Evolutionary conservation across 2,113 vertebrate species (phyloP).

Genomic region (Motacilla alba): DNA sequence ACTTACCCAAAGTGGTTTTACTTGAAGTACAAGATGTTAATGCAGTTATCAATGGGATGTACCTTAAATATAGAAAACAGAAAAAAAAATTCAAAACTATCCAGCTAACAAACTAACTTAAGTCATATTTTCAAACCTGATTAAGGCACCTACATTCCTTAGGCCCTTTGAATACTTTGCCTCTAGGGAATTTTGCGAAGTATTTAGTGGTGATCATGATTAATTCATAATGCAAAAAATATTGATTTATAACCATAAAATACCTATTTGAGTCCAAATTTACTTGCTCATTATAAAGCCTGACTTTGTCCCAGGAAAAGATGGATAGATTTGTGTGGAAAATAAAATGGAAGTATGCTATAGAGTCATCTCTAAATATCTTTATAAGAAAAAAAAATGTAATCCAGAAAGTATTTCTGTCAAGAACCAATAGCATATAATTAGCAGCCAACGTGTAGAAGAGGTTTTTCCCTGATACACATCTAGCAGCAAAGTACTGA

Average conservation of each 20-base stretch:
- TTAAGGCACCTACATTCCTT: neutral
- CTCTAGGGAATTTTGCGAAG: neutral
- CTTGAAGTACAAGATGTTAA: neutral
- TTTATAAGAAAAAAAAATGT: slow-evolving; percentile 31
- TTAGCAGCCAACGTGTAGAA: slow-evolving; percentile 34
- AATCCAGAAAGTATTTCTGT: slow-evolving; percentile 46
- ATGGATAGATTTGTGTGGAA: neutral
- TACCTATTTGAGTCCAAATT: neutral
- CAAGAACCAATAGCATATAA: slow-evolving; percentile 36
- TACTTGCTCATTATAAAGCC: neutral
- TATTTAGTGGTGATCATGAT: neutral
- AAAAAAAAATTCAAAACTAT: neutral
- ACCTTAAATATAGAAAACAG: neutral
- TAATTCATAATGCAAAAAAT: slow-evolving; percentile 6
- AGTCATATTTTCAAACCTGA: neutral
- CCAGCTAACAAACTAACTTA: neutral
- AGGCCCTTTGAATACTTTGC: neutral
- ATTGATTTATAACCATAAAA: neutral
- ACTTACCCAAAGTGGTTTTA: neutral
- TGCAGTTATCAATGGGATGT: neutral
- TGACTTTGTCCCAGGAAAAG: neutral
- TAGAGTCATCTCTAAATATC: slow-evolving; percentile 16
- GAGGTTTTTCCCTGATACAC: slow-evolving; percentile 38
- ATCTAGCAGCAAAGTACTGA: slow-evolving; percentile 36
- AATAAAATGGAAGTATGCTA: slow-evolving; percentile 19